Evolutionary conservation across 2,113 vertebrate genomes (phyloP).

Genomic region (Prolemur simus): DNA sequence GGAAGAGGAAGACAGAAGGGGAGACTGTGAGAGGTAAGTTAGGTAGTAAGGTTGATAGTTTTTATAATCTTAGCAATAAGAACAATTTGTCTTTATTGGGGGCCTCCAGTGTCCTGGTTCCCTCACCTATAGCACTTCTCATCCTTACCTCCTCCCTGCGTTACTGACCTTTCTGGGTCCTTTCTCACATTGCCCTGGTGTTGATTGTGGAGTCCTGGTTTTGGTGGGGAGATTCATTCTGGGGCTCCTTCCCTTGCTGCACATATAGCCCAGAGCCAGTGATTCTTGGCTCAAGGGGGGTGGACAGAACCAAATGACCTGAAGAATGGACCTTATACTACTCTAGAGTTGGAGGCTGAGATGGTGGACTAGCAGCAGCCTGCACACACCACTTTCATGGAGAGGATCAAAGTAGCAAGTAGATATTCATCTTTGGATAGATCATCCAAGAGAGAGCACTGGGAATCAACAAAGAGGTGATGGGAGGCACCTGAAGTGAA

Average conservation of each 20-base stretch:
- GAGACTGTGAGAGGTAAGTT: background rate
- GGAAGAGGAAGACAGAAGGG: background rate
- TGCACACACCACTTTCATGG: too few species aligned
- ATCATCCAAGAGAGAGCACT: too few species aligned
- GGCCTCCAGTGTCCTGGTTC: background rate
- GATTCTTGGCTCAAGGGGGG: background rate
- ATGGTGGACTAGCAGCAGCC: too few species aligned
- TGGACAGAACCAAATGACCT: background rate
- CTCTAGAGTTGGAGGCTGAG: too few species aligned
- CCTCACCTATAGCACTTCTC: background rate
- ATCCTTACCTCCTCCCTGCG: background rate
- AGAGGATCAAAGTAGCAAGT: too few species aligned
- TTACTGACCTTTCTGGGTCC: background rate
- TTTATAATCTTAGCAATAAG: background rate
- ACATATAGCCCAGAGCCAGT: too few species aligned
- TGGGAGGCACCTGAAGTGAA: too few species aligned
- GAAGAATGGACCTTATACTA: background rate
- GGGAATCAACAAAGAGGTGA: too few species aligned
- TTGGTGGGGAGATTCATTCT: background rate
- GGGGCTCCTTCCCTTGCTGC: background rate
- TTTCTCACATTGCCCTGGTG: background rate
- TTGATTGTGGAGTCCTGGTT: background rate
- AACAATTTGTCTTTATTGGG: background rate
- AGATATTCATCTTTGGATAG: too few species aligned
- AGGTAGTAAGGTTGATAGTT: background rate